Evolutionary conservation across 2,888 invertebrate genomes (phyloP).

Genomic region (Rhagonycha fulva): DNA sequence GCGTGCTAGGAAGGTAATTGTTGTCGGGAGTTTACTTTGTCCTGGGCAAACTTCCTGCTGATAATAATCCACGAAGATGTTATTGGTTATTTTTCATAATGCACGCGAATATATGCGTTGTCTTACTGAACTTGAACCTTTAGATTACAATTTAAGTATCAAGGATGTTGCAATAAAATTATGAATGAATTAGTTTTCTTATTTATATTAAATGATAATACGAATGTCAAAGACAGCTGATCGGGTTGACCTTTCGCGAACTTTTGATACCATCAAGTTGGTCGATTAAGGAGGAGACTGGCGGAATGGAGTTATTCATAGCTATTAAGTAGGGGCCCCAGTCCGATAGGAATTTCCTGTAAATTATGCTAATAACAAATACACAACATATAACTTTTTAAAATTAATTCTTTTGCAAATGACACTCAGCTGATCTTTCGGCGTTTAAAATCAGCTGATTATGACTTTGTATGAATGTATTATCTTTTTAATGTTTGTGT

Average conservation of each 20-base stretch:
- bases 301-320: conserved; percentile 23
- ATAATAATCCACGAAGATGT: background rate
- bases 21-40: conserved; percentile 23
- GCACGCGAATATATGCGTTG: conserved; percentile 12
- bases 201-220: conserved; percentile 26
- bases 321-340: conserved; percentile 10
- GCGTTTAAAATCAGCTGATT: conserved; percentile 28
- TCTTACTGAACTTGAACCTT: conserved; percentile 21
- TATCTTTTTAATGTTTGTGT: conserved; percentile 28
- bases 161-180: conserved; percentile 22
- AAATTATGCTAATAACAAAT: conserved; percentile 15
- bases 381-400: background rate
- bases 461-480: conserved; percentile 18
- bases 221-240: conserved; percentile 36
- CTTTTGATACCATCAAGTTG: conserved; percentile 16
- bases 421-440: conserved; percentile 19
- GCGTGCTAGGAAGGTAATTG: conserved; percentile 24
- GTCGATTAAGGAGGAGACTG: conserved; percentile 10
- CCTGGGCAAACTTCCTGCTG: conserved; percentile 27
- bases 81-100: conserved; percentile 11
- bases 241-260: conserved; percentile 34
- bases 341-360: conserved; percentile 19
- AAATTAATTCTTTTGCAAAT: background rate
- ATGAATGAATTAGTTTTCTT: conserved; percentile 32
- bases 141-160: conserved; percentile 18